Evolutionary conservation across 1,140 invertebrate species (phyloP).

Genomic region (Anthonomus grandis): DNA sequence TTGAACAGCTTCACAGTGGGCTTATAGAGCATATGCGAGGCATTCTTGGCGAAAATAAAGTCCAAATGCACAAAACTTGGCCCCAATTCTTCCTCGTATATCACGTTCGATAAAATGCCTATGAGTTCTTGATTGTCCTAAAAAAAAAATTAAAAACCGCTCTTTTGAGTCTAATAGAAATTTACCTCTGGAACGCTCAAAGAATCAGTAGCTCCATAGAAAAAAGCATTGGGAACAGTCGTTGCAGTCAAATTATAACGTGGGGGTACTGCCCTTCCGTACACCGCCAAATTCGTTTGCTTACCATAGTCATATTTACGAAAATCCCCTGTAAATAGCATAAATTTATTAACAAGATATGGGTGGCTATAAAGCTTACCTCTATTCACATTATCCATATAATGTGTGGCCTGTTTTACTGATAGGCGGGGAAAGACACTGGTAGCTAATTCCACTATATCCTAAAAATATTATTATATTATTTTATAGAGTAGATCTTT

Average conservation of each 20-base stretch:
- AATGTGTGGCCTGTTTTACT: constrained; percentile 1
- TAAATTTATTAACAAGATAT: neutral
- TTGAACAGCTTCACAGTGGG: constrained; percentile 15
- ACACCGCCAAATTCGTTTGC: constrained; percentile 9
- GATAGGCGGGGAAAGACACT: neutral
- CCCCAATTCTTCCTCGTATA: constrained; percentile 10
- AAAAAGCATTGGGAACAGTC: constrained; percentile 9
- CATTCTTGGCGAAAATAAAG: constrained; percentile 21
- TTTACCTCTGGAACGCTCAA: constrained; percentile 4
- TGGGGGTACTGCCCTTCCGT: constrained; percentile 11
- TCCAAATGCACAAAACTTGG: constrained; percentile 14
- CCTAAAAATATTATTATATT: constrained; percentile 8
- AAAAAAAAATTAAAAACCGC: neutral
- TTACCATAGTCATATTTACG: constrained; percentile 19
- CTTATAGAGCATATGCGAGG: constrained; percentile 13
- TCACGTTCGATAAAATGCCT: constrained; percentile 8
- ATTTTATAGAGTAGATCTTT: neutral
- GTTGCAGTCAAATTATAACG: constrained; percentile 6
- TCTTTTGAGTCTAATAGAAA: too few species aligned
- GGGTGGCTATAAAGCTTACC: neutral
- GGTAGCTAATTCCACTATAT: neutral
- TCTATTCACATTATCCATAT: constrained; percentile 12
- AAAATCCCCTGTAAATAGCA: constrained; percentile 16
- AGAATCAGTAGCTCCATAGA: constrained; percentile 9
- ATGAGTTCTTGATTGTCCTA: constrained; percentile 5